Evolutionary conservation across 1,140 invertebrate species (phyloP).

Genomic region (Lordiphosa clarofinis): DNA sequence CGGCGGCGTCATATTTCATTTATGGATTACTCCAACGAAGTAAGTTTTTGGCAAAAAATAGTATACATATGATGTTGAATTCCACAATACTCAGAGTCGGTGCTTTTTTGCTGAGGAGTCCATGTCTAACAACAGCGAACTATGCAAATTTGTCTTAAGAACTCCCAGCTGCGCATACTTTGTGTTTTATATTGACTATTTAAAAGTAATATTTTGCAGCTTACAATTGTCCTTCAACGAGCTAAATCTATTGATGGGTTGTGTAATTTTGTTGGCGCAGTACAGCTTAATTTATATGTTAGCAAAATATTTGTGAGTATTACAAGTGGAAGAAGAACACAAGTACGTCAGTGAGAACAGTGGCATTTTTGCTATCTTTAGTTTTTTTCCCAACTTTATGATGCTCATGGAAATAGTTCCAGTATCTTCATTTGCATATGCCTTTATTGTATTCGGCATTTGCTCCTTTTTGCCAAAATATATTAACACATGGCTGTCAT

Average conservation of each 20-base stretch:
- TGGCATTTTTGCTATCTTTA: not conserved
- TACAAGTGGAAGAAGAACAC: not conserved
- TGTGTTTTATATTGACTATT: constrained; percentile 4
- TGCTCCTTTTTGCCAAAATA: constrained; percentile 1
- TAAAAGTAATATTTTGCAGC: not conserved
- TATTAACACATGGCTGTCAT: not conserved
- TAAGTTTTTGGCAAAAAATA: not conserved
- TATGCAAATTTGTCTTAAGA: constrained; percentile 1
- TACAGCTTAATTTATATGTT: not conserved
- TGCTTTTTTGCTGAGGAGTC: not conserved
- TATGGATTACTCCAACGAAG: not conserved
- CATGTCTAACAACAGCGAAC: not conserved
- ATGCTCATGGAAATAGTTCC: constrained; percentile 5
- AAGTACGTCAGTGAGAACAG: not conserved
- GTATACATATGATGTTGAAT: not conserved
- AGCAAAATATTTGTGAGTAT: constrained; percentile 8
- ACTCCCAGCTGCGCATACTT: not conserved
- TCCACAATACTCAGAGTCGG: not conserved
- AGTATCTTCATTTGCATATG: not conserved
- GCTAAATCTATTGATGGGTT: not conserved
- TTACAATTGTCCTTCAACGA: not conserved
- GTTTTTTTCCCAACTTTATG: constrained; percentile 4
- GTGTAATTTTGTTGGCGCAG: not conserved
- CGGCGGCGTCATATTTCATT: constrained; percentile 1
- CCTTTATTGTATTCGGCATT: not conserved